phyloP scores from a whole-genome alignment of 2,113 vertebrate species.

The Chamaetylas fuelleborni region DNA sequence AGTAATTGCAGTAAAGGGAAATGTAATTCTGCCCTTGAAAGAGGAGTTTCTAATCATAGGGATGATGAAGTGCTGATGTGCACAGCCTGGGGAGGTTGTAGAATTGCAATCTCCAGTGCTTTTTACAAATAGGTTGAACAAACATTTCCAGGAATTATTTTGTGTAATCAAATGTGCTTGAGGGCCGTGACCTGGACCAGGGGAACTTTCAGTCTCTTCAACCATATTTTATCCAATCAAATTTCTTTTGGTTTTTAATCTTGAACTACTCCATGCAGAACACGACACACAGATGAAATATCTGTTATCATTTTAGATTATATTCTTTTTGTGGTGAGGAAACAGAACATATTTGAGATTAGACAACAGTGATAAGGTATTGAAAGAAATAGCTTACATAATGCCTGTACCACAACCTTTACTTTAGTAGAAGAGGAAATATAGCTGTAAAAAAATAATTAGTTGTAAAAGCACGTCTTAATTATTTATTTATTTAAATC shows the following conservation, averaged over 20 bases:
- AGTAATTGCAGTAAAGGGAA: neutral
- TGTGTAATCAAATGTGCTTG: neutral
- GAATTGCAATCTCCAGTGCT: neutral
- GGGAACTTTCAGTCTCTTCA: neutral
- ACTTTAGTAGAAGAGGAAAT: neutral
- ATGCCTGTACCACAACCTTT: neutral
- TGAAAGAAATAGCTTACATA: neutral
- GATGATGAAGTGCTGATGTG: neutral
- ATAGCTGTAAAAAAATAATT: neutral
- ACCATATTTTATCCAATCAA: neutral
- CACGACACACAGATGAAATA: neutral
- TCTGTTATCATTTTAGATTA: neutral
- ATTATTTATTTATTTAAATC: neutral
- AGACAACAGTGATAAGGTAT: neutral
- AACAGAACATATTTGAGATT: neutral
- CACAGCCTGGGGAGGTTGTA: neutral
- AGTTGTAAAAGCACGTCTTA: neutral
- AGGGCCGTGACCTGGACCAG: neutral
- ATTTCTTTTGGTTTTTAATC: neutral
- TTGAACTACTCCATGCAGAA: neutral
- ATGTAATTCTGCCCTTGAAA: neutral
- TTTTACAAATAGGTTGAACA: slow-evolving; percentile 7
- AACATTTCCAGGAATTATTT: slow-evolving; percentile 31
- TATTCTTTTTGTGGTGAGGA: neutral
- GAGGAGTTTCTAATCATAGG: neutral